phyloP scores from a whole-genome alignment of 2,888 invertebrate species.

The Campoplex capitator region DNA sequence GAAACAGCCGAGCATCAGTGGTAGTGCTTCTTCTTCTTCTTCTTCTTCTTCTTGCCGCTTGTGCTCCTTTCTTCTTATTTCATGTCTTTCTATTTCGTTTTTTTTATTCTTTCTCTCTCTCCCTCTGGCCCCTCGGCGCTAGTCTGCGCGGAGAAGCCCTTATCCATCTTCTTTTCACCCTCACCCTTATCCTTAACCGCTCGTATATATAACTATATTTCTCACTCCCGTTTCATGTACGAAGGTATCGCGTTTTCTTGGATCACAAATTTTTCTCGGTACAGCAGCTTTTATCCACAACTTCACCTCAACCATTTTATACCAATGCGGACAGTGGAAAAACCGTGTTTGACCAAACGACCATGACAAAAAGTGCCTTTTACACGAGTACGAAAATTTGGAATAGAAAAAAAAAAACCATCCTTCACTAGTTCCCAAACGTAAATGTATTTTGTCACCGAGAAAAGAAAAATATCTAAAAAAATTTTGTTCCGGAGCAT shows the following conservation, averaged over 20 bases:
- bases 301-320: background rate
- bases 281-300: conserved; percentile 22
- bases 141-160: conserved; percentile 46
- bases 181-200: conserved; percentile 14
- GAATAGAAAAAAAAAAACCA: background rate
- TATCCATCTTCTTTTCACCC: conserved; percentile 56
- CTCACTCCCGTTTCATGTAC: background rate
- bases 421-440: background rate
- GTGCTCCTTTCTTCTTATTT: conserved; percentile 19
- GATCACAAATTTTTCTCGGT: conserved; percentile 8
- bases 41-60: background rate
- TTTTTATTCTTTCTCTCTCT: background rate
- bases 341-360: background rate
- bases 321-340: background rate
- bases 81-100: conserved; percentile 34
- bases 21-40: conserved; percentile 4
- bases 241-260: background rate
- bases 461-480: background rate
- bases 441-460: background rate
- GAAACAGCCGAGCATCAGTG: conserved; percentile 32
- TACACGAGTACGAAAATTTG: background rate
- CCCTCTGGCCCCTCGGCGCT: conserved; percentile 23
- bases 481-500: background rate
- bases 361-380: background rate
- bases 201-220: background rate